phyloP scores from a whole-genome alignment of 2,888 invertebrate species.

The Creontiades dilutus region DNA sequence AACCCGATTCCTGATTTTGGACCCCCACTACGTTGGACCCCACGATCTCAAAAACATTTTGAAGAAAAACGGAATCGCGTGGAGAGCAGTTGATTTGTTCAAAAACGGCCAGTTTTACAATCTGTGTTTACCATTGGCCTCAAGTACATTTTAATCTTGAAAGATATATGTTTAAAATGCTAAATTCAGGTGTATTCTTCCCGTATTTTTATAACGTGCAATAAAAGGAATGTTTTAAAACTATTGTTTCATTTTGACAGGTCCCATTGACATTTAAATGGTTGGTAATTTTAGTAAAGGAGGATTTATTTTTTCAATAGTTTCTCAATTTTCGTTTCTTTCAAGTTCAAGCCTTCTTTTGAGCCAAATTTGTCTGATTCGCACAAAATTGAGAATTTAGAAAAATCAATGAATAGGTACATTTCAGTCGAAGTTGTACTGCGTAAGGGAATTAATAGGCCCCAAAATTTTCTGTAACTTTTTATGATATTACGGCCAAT shows the following conservation, averaged over 20 bases:
- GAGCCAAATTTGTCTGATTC: too few relatives aligned
- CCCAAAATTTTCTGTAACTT: too few relatives aligned
- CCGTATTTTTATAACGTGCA: background rate
- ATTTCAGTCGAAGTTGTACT: too few relatives aligned
- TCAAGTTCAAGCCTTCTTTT: too few relatives aligned
- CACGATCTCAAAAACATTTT: conserved; percentile 88
- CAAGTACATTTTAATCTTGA: conserved; percentile 61
- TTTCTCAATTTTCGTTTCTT: too few relatives aligned
- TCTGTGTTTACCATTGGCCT: conserved; percentile 91
- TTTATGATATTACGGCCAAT: too few relatives aligned
- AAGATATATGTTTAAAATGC: background rate
- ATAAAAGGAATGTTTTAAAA: conserved; percentile 9
- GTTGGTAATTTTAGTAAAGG: too few relatives aligned
- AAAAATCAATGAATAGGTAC: too few relatives aligned
- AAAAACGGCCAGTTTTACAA: conserved; percentile 96
- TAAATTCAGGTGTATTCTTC: too few relatives aligned
- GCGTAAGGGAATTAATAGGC: too few relatives aligned
- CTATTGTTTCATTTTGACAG: background rate
- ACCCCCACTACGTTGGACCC: conserved; percentile 97
- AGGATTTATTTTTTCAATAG: too few relatives aligned
- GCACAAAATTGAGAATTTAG: too few relatives aligned
- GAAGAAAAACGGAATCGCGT: conserved; percentile 96
- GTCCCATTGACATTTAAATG: background rate
- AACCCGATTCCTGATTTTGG: conserved; percentile 94
- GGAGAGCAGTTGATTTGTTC: conserved; percentile 98